Percentiles rank a stretch among this genome's conserved stretches.
These are phyloP conservation scores for Pelosia muscerda DNA, from an alignment of 2,888 invertebrate genomes.

Conservation along the genomic window DNA sequence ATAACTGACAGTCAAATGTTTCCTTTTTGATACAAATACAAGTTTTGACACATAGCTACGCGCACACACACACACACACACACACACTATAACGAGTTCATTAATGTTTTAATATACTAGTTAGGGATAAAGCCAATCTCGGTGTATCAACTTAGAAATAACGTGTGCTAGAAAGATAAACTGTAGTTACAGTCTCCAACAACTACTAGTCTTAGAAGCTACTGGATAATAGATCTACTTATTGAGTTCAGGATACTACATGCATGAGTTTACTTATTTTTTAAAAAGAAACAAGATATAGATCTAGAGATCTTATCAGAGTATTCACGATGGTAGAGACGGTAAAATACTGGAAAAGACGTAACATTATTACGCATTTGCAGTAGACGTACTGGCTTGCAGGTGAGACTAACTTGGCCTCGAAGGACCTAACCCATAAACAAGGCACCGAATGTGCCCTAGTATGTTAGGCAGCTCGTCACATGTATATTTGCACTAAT, in stretches of 20 bases:
- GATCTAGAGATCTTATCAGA: too few species aligned
- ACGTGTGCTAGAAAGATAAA: neutral
- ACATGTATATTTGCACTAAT: slow-evolving; percentile 18
- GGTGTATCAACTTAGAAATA: neutral
- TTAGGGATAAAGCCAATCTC: neutral
- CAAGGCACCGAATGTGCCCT: neutral
- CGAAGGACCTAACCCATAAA: neutral
- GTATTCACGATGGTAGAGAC: too few species aligned
- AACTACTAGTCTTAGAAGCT: too few species aligned
- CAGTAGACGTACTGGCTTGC: neutral
- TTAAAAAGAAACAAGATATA: too few species aligned
- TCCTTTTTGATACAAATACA: slow-evolving; percentile 28
- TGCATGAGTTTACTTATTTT: too few species aligned
- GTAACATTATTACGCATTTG: too few species aligned
- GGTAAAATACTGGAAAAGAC: too few species aligned
- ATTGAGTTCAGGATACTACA: too few species aligned
- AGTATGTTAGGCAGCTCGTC: too few species aligned
- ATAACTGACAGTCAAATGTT: slow-evolving; percentile 24
- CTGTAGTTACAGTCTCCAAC: too few species aligned
- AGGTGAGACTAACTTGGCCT: neutral
- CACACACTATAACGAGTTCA: neutral
- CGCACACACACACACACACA: slow-evolving; percentile 1
- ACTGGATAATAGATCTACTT: too few species aligned
- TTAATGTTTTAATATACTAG: neutral
- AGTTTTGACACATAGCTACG: slow-evolving; percentile 31